Base-by-base conservation (phyloP, 2,797 vertebrate species). In the Cygnus olor region DNA sequence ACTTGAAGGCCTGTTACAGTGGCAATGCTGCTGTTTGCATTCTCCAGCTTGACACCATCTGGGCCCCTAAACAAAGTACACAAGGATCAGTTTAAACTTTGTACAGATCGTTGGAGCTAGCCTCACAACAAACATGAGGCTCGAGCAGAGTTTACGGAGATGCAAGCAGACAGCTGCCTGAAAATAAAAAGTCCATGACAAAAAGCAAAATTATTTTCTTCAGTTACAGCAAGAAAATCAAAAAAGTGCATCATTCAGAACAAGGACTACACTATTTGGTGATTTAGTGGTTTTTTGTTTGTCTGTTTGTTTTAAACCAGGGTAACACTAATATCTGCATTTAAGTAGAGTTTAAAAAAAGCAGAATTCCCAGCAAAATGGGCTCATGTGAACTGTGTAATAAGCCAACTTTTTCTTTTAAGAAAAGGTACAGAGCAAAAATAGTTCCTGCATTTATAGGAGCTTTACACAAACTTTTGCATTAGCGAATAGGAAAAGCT, bases 1-100 rank as follows among this genome's bases (percentile, higher is more conserved):
- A 98, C 99, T 84, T 99, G 98, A 11, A 99, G 98, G 51, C 99
- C 99, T 0, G 98, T 99, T 96, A 99, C 98, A 25, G 98, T 99
- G 96, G 99, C 98, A 38, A 99, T 93, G 6, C 98, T 98, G 47
- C 97, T 96, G 97, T 99, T 99, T 32, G 98, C 98, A 17, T 99
- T 99, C 93, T 99, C 98, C 9, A 99, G 98, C 96, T 98, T 99
- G 89, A 99, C 99, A 28, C 99, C 99, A 6, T 98, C 98, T 2
- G 99, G 99, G 21, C 99, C 99, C 81, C 99, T 99, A 97, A 93
- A 44, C 77, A 80, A 91, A 84, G 70, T 25, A 90, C 18, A 77
- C 68, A 28, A 73, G 18, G 45, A 73, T 36, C 30, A 72, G 61
- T 47, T 82, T 58, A 79, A 78, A 42, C 44, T 53, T 45, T 36